Conservation (phyloP, 2,113 vertebrate genomes). For the Origma solitaria region DNA sequence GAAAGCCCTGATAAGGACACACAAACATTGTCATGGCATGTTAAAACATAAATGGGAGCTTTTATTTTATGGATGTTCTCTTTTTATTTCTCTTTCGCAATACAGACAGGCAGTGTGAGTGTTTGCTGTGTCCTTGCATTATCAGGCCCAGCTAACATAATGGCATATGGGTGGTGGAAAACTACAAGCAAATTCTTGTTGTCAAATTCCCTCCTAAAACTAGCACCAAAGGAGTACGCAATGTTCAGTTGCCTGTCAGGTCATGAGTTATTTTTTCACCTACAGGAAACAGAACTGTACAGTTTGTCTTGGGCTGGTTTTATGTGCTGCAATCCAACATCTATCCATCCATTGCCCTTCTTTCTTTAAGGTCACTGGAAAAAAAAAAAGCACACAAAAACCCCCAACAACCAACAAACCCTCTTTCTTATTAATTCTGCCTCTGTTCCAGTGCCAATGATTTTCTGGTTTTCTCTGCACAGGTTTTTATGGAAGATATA, state of each 20-base stretch:
- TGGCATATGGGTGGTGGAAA: slow-evolving; percentile 38
- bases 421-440: slow-evolving; percentile 11
- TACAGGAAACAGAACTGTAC: slow-evolving; percentile 62
- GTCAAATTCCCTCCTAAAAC: slow-evolving; percentile 67
- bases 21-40: slow-evolving; percentile 57
- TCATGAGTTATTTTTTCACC: slow-evolving; percentile 62
- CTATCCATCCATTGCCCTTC: slow-evolving; percentile 39
- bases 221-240: slow-evolving; percentile 61
- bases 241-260: slow-evolving; percentile 56
- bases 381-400: not conserved
- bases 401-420: not conserved
- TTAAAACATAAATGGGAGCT: slow-evolving; percentile 59
- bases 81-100: slow-evolving; percentile 64
- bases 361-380: slow-evolving; percentile 35
- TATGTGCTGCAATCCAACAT: slow-evolving; percentile 43
- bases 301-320: slow-evolving; percentile 58
- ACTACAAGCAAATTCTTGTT: slow-evolving; percentile 65
- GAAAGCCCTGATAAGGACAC: slow-evolving; percentile 47
- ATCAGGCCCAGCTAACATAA: slow-evolving; percentile 26
- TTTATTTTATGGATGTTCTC: slow-evolving; percentile 63
- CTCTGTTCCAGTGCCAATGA: not conserved
- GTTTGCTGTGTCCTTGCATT: slow-evolving; percentile 25
- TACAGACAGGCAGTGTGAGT: not conserved
- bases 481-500: not conserved
- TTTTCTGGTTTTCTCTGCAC: not conserved